These are phyloP conservation scores for Eristalinus aeneus DNA, from an alignment of 2,888 invertebrate species.

Conservation along the genomic window DNA sequence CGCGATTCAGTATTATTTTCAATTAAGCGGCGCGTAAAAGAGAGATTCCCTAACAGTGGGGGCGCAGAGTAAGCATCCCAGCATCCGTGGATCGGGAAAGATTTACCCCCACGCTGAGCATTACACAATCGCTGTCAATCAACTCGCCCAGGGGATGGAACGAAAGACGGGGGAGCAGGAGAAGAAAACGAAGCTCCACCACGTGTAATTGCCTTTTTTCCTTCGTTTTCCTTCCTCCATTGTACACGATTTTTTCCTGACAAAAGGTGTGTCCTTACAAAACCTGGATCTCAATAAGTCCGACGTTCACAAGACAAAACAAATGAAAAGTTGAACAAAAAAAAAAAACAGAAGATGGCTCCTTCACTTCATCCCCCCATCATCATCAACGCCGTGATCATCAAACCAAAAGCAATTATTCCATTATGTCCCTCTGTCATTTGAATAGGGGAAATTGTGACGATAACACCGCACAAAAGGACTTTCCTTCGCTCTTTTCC, in stretches of 20 bases:
- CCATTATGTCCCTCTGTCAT: slow-evolving; percentile 56
- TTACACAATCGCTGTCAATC: slow-evolving; percentile 38
- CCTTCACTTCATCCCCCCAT: neutral
- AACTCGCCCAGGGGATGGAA: neutral
- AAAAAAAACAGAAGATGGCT: neutral
- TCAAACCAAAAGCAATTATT: slow-evolving; percentile 61
- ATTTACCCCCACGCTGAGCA: neutral
- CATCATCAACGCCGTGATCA: slow-evolving; percentile 33
- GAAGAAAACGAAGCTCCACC: neutral
- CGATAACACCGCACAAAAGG: slow-evolving; percentile 51
- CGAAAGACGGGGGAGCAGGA: neutral
- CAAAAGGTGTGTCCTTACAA: slow-evolving; percentile 14
- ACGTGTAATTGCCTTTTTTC: slow-evolving; percentile 34
- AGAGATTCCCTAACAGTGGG: neutral
- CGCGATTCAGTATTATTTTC: neutral
- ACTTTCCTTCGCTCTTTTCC: neutral
- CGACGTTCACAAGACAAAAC: slow-evolving; percentile 11
- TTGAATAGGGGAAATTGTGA: slow-evolving; percentile 50
- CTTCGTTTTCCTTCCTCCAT: neutral
- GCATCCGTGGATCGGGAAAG: too few species aligned
- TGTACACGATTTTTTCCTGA: neutral
- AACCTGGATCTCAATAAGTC: slow-evolving; percentile 10
- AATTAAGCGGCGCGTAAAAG: slow-evolving; percentile 7
- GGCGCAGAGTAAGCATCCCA: too few species aligned
- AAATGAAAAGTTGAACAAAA: neutral